Base-by-base conservation (phyloP, 2,797 vertebrate genomes). In the Periophthalmus magnuspinnatus region DNA sequence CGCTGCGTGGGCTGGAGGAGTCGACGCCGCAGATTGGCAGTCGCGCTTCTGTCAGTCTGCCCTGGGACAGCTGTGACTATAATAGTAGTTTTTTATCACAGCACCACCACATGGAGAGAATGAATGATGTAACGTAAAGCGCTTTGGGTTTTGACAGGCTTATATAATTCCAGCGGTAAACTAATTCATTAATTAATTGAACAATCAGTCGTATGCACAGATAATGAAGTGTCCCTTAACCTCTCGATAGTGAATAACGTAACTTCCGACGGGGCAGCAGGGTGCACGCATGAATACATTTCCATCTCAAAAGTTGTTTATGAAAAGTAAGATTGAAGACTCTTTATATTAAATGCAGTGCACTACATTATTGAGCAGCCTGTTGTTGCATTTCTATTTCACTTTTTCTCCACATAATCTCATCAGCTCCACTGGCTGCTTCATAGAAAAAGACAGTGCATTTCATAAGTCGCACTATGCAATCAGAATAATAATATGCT, bases 401-500 rank as follows among this genome's bases (percentile, higher is more conserved):
- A 19, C 8, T 60, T 59, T 59, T 59, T 45, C 38, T 61, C 34
- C 2, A 22, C n/a, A 63, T 63, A 22, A 63, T 24, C 41, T 63
- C 61, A 47, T 63, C 61, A 28, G n/a, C 38, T 45, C n/a, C n/a
- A 22, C 21, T 41, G 19, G 34, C 36, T 41, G 60, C 34, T 41
- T 62, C 60, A 41, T 22, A 38, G 60, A 22, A 62, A 38, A 38
- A 61, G 10, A 22, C 5, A 36, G 38, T 24, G 33, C 58, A 60
- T 60, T 60, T 36, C 58, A 61, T n/a, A n/a, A n/a, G 34, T 11
- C 34, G 61, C 19, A 52, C 47, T 21, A 34, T 52, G 32, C 32
- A 65, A 54, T 54, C 64, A 9, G 47, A 65, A 65, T 65, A 65
- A 54, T 65, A 65, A 65, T 84, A 83, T 76, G 74, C 70, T 59